phyloP scores from a whole-genome alignment of 2,888 invertebrate genomes.

The Biston betularia region DNA sequence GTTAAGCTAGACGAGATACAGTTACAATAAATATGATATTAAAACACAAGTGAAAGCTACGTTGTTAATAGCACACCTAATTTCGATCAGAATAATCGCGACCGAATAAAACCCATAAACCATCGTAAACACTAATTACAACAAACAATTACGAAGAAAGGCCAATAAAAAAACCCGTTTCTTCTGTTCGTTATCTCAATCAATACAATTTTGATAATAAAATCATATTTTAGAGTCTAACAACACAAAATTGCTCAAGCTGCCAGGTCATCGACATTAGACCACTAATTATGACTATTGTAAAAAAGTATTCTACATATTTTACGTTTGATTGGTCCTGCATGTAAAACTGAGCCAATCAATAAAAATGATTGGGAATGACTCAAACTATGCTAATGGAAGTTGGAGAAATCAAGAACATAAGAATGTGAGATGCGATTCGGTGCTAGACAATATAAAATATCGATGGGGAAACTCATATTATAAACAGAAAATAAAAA shows the following conservation, averaged over 20 bases:
- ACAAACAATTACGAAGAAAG: conserved; percentile 56
- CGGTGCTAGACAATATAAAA: conserved; percentile 11
- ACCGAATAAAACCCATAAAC: conserved; percentile 45
- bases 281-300: conserved; percentile 44
- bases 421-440: conserved; percentile 9
- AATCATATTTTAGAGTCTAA: conserved; percentile 48
- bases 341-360: conserved; percentile 43
- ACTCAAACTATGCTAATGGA: conserved; percentile 16
- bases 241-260: conserved; percentile 45
- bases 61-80: conserved; percentile 23
- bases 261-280: conserved; percentile 44
- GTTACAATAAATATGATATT: neutral
- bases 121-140: conserved; percentile 52
- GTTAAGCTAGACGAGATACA: neutral
- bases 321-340: conserved; percentile 46
- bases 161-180: conserved; percentile 57
- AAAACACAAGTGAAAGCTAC: conserved; percentile 22
- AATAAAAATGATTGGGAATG: conserved; percentile 32
- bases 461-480: neutral
- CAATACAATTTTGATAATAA: conserved; percentile 51
- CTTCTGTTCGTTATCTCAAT: conserved; percentile 49
- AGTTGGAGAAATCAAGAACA: conserved; percentile 7
- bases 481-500: neutral
- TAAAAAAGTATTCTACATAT: conserved; percentile 44
- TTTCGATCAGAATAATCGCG: conserved; percentile 28